These are phyloP conservation scores for Apus apus DNA, from an alignment of 2,113 vertebrate species.

Conservation along the genomic window DNA sequence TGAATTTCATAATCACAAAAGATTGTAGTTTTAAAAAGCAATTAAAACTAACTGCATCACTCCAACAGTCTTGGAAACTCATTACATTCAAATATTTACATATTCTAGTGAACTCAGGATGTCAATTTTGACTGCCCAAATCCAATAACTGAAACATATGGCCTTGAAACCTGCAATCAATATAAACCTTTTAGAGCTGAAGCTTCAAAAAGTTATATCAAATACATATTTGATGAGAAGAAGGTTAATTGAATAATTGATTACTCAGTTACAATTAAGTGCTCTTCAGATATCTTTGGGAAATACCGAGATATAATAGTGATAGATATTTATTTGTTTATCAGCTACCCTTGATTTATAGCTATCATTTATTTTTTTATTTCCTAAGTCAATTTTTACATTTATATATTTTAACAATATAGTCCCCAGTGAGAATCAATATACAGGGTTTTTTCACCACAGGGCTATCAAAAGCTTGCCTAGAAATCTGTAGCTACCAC, in stretches of 20 bases:
- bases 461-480: background rate
- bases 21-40: constrained; percentile 10
- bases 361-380: constrained; percentile 64
- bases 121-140: constrained; percentile 69
- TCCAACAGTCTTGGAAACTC: constrained; percentile 18
- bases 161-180: constrained; percentile 75
- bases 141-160: constrained; percentile 74
- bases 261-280: constrained; percentile 79
- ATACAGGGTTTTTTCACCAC: background rate
- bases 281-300: constrained; percentile 75
- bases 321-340: constrained; percentile 76
- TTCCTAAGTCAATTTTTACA: constrained; percentile 62
- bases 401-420: constrained; percentile 62
- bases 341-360: constrained; percentile 63
- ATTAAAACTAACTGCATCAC: constrained; percentile 31
- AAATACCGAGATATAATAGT: constrained; percentile 66
- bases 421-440: background rate
- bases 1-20: constrained; percentile 14
- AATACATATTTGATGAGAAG: constrained; percentile 79
- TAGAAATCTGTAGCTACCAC: constrained; percentile 2
- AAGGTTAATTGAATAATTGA: constrained; percentile 82
- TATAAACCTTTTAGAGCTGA: constrained; percentile 77
- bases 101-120: constrained; percentile 53
- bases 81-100: constrained; percentile 69
- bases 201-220: constrained; percentile 78